Conservation (phyloP, 2,888 invertebrate genomes). For the Trichopoda pennipes region DNA sequence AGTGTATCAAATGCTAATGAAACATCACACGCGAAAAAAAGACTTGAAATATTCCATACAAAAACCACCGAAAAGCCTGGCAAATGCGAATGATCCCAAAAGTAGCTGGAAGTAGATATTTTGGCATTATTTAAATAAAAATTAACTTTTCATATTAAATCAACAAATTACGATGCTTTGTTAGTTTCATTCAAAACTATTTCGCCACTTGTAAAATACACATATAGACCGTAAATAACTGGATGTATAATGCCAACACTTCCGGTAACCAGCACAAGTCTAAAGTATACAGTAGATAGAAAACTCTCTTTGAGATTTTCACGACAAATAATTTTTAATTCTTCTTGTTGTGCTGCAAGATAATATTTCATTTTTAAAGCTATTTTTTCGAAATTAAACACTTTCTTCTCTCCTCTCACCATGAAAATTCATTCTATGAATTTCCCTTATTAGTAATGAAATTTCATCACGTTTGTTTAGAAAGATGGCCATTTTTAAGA, state of each 20-base stretch:
- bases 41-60: neutral
- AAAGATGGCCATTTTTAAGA: constrained; percentile 39
- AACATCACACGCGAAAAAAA: neutral
- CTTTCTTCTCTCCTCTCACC: neutral
- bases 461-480: constrained; percentile 37
- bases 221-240: neutral
- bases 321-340: constrained; percentile 2
- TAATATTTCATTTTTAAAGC: neutral
- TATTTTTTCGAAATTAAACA: neutral
- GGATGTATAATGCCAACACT: constrained; percentile 22
- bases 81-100: constrained; percentile 14
- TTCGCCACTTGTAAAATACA: constrained; percentile 2
- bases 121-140: neutral
- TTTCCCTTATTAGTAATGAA: neutral
- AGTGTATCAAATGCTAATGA: constrained; percentile 36
- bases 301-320: constrained; percentile 47
- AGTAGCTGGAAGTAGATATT: constrained; percentile 15
- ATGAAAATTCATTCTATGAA: constrained; percentile 15
- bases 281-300: neutral
- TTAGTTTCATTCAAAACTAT: constrained; percentile 5
- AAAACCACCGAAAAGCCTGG: constrained; percentile 12
- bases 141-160: neutral
- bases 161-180: constrained; percentile 39
- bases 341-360: constrained; percentile 4
- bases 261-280: constrained; percentile 1